Percentiles rank a stretch among this genome's conserved stretches.
These are phyloP conservation scores for Hyperoplus immaculatus DNA, from an alignment of 2,797 vertebrate genomes.

Conservation along the genomic window DNA sequence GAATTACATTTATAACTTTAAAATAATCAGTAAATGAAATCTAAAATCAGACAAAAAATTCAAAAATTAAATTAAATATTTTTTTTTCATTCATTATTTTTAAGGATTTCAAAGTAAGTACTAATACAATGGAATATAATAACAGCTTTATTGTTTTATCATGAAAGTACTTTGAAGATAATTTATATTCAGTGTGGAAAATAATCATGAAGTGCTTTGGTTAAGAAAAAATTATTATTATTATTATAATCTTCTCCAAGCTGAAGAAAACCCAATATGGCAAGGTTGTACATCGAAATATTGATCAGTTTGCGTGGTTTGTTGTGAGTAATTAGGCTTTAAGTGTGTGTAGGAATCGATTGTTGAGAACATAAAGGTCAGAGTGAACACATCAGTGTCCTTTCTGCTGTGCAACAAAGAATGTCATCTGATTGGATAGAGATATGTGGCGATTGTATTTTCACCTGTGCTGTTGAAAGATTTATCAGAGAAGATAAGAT, in stretches of 20 bases:
- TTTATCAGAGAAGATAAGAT: not conserved
- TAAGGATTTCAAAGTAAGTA: not conserved
- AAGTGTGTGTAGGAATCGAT: conserved; percentile 58
- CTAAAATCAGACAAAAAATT: not conserved
- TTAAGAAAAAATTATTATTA: not conserved
- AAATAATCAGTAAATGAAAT: not conserved
- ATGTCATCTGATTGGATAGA: not conserved
- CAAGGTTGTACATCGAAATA: conserved; percentile 58
- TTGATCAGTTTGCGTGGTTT: conserved; percentile 63
- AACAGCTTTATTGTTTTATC: not conserved
- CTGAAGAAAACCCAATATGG: conserved; percentile 36
- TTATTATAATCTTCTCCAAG: not conserved
- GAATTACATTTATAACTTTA: not conserved
- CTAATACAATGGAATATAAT: not conserved
- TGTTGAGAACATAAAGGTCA: conserved; percentile 58
- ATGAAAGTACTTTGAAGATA: not conserved
- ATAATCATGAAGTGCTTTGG: not conserved
- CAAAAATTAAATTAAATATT: not conserved
- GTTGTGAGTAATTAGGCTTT: conserved; percentile 67
- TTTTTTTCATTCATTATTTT: not conserved
- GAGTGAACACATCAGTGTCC: conserved; percentile 23
- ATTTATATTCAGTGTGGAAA: not conserved
- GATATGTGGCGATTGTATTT: conserved; percentile 3
- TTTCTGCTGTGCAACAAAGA: not conserved
- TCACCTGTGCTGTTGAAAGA: not conserved